Base-by-base conservation (phyloP, 2,888 invertebrate species). In the Erebia aethiops region DNA sequence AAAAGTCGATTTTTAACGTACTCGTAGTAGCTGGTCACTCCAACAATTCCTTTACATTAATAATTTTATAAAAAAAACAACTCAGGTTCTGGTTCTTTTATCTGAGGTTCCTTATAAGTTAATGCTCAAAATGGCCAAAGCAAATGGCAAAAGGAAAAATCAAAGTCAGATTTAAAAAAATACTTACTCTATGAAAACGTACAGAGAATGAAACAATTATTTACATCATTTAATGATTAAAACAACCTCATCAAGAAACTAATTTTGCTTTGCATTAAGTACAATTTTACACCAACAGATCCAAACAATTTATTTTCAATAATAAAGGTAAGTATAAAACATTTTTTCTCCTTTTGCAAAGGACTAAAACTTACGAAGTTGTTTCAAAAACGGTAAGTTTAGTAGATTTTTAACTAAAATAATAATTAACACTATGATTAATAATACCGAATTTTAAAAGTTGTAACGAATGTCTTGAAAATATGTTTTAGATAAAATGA, bases 191-290 rank as follows among this genome's bases (percentile, higher is more conserved):
- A 51, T 51, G 11, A 51, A 13, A 51, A n/a, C 13, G 4, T 14
- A 51, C 13, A 56, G 13, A 41, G 18, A 46, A 18, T 16, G 2
- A 18, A 43, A 43, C 10, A 43, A 62, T 46, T 62, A 62, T 62
- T 62, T 62, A 62, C 61, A 64, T 73, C 69, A 71, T 74, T 71
- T 49, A 49, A 71, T 63, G 67, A 72, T 70, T 14, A 49, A 58
- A 49, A 57, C 43, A 26, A 49, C 13, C 46, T 14, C 5, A 58
- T 70, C 49, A 35, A 69, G 21, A 26, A 71, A 69, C 54, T 72
- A 71, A 76, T 78, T 79, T 78, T 79, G 78, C 78, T 78, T 75
- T 63, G 74, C 76, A 75, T 78, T 83, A 83, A 83, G 80, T 82
- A 83, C 74, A 10, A 16, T 13, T 35, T 26, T 35, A 52, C 26